Percentiles rank a stretch among this genome's conserved stretches.
These are phyloP conservation scores for Saguinus midas DNA, from an alignment of 2,113 vertebrate genomes.

Conservation along the genomic window DNA sequence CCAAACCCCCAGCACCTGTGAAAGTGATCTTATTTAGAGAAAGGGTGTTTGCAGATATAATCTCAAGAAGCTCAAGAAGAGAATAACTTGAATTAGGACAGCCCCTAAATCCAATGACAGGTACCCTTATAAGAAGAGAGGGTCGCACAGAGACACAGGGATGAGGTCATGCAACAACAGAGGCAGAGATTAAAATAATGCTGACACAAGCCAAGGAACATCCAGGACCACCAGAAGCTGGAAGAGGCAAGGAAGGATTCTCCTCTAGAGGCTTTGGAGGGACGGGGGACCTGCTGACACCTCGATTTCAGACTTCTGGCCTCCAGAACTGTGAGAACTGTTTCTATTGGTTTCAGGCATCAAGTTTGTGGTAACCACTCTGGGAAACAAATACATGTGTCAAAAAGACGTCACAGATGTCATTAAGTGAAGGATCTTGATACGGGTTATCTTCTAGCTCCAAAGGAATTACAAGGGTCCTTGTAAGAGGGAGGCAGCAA, in stretches of 20 bases:
- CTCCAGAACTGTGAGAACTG: background rate
- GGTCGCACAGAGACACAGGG: background rate
- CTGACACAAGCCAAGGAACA: fast-evolving
- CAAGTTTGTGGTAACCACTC: background rate
- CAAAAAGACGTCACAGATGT: background rate
- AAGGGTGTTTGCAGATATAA: background rate
- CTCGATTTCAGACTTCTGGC: background rate
- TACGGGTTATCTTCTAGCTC: fast-evolving
- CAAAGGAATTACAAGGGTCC: no score
- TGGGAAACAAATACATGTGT: background rate
- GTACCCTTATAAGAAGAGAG: background rate
- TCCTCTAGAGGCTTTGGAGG: background rate
- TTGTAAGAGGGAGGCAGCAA: background rate
- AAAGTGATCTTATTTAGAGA: background rate
- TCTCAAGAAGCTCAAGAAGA: background rate
- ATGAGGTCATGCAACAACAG: fast-evolving
- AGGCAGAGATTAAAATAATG: no score
- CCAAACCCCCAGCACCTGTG: background rate
- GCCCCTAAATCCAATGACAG: background rate
- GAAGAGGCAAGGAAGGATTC: background rate
- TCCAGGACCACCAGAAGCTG: background rate
- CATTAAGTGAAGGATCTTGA: background rate
- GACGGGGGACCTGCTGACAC: fast-evolving
- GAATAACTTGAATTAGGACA: background rate
- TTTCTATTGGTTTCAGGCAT: background rate